Percentiles rank a stretch among this genome's conserved stretches.
These are phyloP conservation scores for Nasonia vitripennis DNA, from an alignment of 1,140 invertebrate species.

Conservation along the genomic window DNA sequence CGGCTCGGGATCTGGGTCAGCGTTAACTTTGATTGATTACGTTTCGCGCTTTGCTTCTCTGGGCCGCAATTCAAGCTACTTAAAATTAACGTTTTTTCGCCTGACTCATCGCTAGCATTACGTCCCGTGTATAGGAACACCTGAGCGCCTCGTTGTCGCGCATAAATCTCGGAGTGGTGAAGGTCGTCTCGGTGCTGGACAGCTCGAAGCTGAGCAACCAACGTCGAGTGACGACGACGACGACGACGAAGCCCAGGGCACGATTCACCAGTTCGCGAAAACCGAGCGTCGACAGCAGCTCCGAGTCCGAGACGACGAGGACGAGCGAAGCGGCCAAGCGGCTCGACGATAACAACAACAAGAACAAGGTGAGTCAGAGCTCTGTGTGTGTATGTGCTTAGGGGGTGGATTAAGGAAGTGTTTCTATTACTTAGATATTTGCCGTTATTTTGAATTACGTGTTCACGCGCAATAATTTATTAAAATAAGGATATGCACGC, in stretches of 20 bases:
- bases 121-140: not conserved
- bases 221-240: not conserved
- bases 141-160: not conserved
- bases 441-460: too few relatives aligned
- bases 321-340: not conserved
- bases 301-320: not conserved
- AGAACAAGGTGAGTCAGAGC: conserved; percentile 20
- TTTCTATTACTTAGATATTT: too few relatives aligned
- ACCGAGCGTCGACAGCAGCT: not conserved
- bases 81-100: too few relatives aligned
- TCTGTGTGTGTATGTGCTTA: too few relatives aligned
- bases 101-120: too few relatives aligned
- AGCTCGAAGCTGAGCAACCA: not conserved
- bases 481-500: too few relatives aligned
- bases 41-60: too few relatives aligned
- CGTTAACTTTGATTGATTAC: not conserved
- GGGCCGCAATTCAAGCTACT: not conserved
- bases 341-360: conserved; percentile 41
- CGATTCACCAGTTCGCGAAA: not conserved
- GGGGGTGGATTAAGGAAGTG: too few relatives aligned
- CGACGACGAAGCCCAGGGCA: not conserved
- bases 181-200: not conserved
- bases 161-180: not conserved
- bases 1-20: not conserved
- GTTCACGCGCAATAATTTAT: too few relatives aligned